These are phyloP conservation scores for Styela plicata DNA, from an alignment of 23 tunicate species.

Conservation along the genomic window DNA sequence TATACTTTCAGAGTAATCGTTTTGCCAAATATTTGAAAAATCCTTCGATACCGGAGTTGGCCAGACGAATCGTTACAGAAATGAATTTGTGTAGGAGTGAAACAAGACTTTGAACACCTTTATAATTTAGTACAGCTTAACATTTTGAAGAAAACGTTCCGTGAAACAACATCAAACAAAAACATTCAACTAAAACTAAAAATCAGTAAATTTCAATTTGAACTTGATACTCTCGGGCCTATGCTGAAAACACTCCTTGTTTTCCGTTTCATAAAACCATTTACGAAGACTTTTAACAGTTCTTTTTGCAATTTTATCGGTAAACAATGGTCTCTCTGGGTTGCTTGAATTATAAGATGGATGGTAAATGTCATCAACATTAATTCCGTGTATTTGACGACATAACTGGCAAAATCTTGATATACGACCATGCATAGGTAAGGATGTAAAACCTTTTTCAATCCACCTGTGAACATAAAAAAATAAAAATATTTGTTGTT, in stretches of 20 bases:
- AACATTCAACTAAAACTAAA: no score
- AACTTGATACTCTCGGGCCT: background rate
- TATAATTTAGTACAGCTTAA: no score
- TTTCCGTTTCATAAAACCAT: slow-evolving; percentile 19
- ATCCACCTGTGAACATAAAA: no score
- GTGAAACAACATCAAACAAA: no score
- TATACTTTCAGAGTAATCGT: no score
- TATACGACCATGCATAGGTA: background rate
- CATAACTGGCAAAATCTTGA: slow-evolving; percentile 22
- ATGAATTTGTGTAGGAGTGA: no score
- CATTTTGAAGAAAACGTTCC: no score
- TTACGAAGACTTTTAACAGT: background rate
- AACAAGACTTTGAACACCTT: no score
- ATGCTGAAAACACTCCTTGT: slow-evolving; percentile 16
- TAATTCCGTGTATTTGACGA: slow-evolving; percentile 13
- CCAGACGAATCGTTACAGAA: no score
- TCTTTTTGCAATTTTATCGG: slow-evolving; percentile 3
- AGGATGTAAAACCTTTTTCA: background rate
- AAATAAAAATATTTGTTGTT: no score
- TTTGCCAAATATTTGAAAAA: no score
- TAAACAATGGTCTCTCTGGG: slow-evolving; percentile 14
- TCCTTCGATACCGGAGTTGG: no score
- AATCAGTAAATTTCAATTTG: background rate
- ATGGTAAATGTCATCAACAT: slow-evolving; percentile 14
- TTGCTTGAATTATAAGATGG: slow-evolving; percentile 11